A percentile compares a stretch with the other conserved stretches of the same genome.
phyloP scores from a whole-genome alignment of 2,797 vertebrate species.

The Cetoscarus ocellatus region DNA sequence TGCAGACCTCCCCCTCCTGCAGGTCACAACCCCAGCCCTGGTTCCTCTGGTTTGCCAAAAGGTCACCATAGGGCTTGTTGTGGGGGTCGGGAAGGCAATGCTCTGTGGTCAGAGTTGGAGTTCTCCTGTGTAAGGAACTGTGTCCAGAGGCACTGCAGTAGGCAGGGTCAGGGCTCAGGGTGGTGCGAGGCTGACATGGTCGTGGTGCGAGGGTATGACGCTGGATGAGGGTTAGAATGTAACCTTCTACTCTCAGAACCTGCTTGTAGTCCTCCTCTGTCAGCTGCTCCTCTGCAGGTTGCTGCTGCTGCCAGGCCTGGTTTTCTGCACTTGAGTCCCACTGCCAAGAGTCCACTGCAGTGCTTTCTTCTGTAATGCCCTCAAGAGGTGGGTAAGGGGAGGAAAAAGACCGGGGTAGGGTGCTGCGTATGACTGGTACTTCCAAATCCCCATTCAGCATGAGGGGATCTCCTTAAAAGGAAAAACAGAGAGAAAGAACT shows the following conservation, averaged over 20 bases:
- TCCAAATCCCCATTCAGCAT: constrained; percentile 74
- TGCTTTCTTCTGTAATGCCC: constrained; percentile 78
- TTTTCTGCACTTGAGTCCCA: constrained; percentile 50
- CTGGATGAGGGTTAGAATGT: constrained; percentile 90
- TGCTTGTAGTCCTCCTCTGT: constrained; percentile 82
- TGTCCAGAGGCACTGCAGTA: constrained; percentile 73
- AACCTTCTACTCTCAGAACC: constrained; percentile 86
- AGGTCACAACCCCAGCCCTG: constrained; percentile 79
- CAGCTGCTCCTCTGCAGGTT: constrained; percentile 54
- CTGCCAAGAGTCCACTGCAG: constrained; percentile 62
- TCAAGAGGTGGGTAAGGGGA: constrained; percentile 87
- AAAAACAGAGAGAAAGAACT: constrained; percentile 25
- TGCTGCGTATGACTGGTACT: constrained; percentile 51
- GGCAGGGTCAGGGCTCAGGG: constrained; percentile 76
- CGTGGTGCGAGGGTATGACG: constrained; percentile 83
- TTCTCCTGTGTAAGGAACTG: constrained; percentile 80
- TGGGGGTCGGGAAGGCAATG: constrained; percentile 62
- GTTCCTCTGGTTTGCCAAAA: constrained; percentile 71
- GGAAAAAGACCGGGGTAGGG: constrained; percentile 89
- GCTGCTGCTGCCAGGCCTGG: constrained; percentile 55
- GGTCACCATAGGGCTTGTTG: constrained; percentile 63
- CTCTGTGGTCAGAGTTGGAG: constrained; percentile 70
- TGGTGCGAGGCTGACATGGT: constrained; percentile 85
- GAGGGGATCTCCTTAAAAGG: constrained; percentile 79
- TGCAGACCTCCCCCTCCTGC: constrained; percentile 65